Conservation (phyloP, 2,797 vertebrate genomes). For the Sebastes wilsoni region DNA sequence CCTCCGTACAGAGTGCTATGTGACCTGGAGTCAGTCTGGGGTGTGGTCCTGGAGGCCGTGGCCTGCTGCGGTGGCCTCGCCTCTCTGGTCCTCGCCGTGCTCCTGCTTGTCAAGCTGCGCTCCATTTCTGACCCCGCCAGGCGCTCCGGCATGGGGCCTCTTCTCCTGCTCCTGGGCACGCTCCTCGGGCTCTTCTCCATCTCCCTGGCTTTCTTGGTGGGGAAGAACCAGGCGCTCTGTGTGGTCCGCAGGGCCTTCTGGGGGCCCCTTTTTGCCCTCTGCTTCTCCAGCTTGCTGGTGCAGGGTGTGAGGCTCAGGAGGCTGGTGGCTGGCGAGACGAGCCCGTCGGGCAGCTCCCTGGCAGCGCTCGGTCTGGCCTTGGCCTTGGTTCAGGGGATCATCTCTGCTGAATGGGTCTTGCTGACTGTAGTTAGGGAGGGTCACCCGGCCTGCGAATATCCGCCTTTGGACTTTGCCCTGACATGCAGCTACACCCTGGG, state of each 20-base stretch:
- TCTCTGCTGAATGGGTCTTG: slow-evolving; percentile 93
- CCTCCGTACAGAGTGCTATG: slow-evolving; percentile 91
- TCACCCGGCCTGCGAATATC: slow-evolving; percentile 91
- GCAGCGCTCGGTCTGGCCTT: slow-evolving; percentile 87
- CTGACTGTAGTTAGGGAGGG: slow-evolving; percentile 91
- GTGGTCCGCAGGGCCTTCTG: slow-evolving; percentile 91
- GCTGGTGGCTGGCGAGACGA: slow-evolving; percentile 87
- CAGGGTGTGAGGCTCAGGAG: slow-evolving; percentile 90
- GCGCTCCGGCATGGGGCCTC: slow-evolving; percentile 88
- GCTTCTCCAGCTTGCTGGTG: slow-evolving; percentile 94
- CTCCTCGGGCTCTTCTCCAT: slow-evolving; percentile 92
- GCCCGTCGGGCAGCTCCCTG: slow-evolving; percentile 82
- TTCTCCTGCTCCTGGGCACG: slow-evolving; percentile 92
- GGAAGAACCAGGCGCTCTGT: slow-evolving; percentile 89
- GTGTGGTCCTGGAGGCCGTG: slow-evolving; percentile 93
- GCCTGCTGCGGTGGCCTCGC: slow-evolving; percentile 90
- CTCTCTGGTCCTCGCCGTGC: slow-evolving; percentile 87
- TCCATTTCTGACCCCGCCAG: slow-evolving; percentile 90
- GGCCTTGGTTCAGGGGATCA: slow-evolving; percentile 93
- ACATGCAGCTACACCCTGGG: slow-evolving; percentile 92
- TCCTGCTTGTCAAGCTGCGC: slow-evolving; percentile 88
- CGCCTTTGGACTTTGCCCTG: slow-evolving; percentile 93
- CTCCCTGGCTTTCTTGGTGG: slow-evolving; percentile 94
- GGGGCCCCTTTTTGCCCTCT: slow-evolving; percentile 93
- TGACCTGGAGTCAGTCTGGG: slow-evolving; percentile 96